Percentiles rank a stretch among this genome's conserved stretches.
Evolutionary conservation across 2,888 invertebrate species (phyloP).

Genomic region (Phymatocera aterrima): DNA sequence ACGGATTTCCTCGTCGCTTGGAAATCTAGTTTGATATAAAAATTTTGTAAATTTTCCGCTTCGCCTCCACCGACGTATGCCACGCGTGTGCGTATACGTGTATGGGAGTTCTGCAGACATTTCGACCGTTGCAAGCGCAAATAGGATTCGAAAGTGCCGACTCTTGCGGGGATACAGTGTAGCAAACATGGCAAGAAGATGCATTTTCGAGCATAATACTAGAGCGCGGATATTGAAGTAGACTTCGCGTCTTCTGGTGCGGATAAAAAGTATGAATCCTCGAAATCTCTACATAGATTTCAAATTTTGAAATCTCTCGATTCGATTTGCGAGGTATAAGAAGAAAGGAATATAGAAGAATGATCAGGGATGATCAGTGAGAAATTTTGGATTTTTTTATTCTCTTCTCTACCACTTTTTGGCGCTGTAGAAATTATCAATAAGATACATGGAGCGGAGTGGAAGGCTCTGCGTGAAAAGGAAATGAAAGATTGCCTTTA

Average conservation of each 20-base stretch:
- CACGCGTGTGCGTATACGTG: too few relatives aligned
- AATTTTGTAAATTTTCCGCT: too few relatives aligned
- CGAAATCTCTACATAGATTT: neutral
- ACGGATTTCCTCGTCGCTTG: too few relatives aligned
- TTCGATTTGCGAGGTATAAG: too few relatives aligned
- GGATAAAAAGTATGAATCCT: neutral
- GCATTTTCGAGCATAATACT: neutral
- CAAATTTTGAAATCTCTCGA: neutral
- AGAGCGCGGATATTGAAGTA: neutral
- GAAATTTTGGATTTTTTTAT: too few relatives aligned
- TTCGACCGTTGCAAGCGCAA: neutral
- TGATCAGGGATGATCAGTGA: too few relatives aligned
- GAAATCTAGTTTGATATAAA: too few relatives aligned
- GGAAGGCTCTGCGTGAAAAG: neutral
- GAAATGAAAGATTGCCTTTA: conserved; percentile 31
- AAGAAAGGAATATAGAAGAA: too few relatives aligned
- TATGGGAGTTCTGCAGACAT: too few relatives aligned
- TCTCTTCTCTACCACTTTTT: too few relatives aligned
- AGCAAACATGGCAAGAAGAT: neutral
- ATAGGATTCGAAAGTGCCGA: neutral
- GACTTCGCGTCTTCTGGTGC: neutral
- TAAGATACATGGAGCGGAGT: neutral
- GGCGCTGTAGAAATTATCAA: too few relatives aligned
- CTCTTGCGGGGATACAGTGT: neutral
- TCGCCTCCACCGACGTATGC: too few relatives aligned